Conservation (phyloP, 1,140 invertebrate species). For the Harpegnathos saltator region DNA sequence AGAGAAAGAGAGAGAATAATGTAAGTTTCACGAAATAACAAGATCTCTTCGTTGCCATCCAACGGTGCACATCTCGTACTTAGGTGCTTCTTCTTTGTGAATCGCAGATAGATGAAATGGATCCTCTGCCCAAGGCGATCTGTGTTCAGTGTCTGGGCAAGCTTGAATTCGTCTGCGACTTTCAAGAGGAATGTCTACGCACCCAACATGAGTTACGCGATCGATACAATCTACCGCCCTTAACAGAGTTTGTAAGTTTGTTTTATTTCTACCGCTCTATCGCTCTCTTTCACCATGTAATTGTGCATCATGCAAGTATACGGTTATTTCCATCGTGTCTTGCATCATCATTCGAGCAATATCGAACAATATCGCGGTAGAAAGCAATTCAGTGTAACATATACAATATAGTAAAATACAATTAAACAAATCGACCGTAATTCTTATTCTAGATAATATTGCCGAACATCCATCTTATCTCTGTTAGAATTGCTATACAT, state of each 20-base stretch:
- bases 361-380: not conserved
- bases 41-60: not conserved
- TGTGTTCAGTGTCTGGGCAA: slow-evolving; percentile 85
- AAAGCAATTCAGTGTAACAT: not conserved
- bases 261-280: slow-evolving; percentile 76
- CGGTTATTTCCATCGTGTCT: not conserved
- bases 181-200: slow-evolving; percentile 85
- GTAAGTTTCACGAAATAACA: slow-evolving; percentile 12
- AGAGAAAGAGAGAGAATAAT: not conserved
- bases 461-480: too few species aligned
- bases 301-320: not conserved
- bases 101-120: slow-evolving; percentile 85
- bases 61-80: slow-evolving; percentile 57
- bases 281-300: slow-evolving; percentile 65
- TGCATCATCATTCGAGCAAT: too few species aligned
- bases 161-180: slow-evolving; percentile 86
- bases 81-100: slow-evolving; percentile 77
- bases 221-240: slow-evolving; percentile 82
- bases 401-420: not conserved
- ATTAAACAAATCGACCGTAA: not conserved
- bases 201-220: slow-evolving; percentile 83
- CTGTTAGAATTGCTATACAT: too few species aligned
- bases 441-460: too few species aligned
- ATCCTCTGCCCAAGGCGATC: slow-evolving; percentile 84
- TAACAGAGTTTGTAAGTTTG: slow-evolving; percentile 82